Base-by-base conservation (phyloP, 1,140 invertebrate species). In the Lerema accius region DNA sequence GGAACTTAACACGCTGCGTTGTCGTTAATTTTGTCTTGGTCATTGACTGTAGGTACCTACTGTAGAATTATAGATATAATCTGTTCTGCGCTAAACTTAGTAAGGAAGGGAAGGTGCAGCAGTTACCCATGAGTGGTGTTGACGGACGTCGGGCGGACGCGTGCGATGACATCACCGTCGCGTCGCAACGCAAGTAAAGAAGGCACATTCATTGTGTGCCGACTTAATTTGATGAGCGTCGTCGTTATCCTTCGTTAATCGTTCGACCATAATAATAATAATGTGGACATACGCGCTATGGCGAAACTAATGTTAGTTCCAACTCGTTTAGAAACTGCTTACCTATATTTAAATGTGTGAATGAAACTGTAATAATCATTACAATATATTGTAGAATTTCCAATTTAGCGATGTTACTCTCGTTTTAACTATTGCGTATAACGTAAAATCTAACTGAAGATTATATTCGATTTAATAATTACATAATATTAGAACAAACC, bases 151-250 rank as follows among this genome's bases (percentile, higher is more conserved):
- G 42, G 51, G 37, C 56, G 45, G 63, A 55, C 62, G 65, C 69
- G 69, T 71, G 43, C 56, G 73, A 71, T 82, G 80, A 82, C 71
- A 80, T 82, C 80, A 82, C 50, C 61, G 62, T 56, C 66, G 65
- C 51, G 19, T 40, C 35, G 50, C 37, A 56, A 19, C 51, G 53
- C 42, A 58, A 58, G 53, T 56, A 43, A 43, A 43, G 51, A 56
- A 3, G 17, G 50, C 37, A 56, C 51, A 56, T 67, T 73, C 53
- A 61, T 67, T 73, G 76, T 74, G 73, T 70, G 71, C 62, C 15
- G 40, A 68, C 56, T 66, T 67, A 70, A 76, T 76, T 71, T 67
- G 69, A 74, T 69, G 67, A 69, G 61, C 56, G 71, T 19, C 50
- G 68, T 67, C 56, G 60, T 32, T 67, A 43, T 32, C 46, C 65